Percentiles rank a stretch among this genome's conserved stretches.
Evolutionary conservation across 37 sponge, comb jelly and placozoan genomes (phyloP).

Genomic region (Dysidea cf. avara): DNA sequence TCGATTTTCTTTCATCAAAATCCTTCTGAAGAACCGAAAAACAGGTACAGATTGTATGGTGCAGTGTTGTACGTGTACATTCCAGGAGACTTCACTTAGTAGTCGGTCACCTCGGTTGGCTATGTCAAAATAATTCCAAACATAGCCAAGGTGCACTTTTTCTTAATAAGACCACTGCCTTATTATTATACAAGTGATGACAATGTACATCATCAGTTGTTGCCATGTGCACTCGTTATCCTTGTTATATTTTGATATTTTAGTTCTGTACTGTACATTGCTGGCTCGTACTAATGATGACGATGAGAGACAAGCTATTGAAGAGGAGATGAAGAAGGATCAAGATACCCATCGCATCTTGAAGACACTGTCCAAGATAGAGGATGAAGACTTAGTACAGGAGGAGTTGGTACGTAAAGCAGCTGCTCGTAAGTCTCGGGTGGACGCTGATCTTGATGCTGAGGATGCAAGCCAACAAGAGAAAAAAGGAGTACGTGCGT

Average conservation of each 20-base stretch:
- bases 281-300: conserved; percentile 87
- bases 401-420: conserved; percentile 87
- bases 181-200: no score
- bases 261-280: conserved; percentile 94
- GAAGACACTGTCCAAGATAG: conserved; percentile 77
- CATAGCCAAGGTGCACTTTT: no score
- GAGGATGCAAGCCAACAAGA: conserved; percentile 82
- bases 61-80: not conserved
- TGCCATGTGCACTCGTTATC: not conserved
- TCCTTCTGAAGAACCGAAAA: conserved; percentile 76
- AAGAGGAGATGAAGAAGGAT: conserved; percentile 87
- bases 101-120: no score
- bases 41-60: conserved; percentile 17
- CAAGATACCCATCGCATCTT: conserved; percentile 71
- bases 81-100: no score
- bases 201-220: no score
- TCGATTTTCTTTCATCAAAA: conserved; percentile 90
- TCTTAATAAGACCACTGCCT: no score
- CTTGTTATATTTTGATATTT: conserved; percentile 1
- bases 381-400: conserved; percentile 82
- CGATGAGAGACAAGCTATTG: conserved; percentile 63
- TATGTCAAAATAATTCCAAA: no score
- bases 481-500: conserved; percentile 74
- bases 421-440: conserved; percentile 60
- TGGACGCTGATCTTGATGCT: conserved; percentile 80